A percentile compares a stretch with the other conserved stretches of the same genome.
Evolutionary conservation across 35 echinoderm and acorn worm species (phyloP).

Genomic region (Diadema setosum): DNA sequence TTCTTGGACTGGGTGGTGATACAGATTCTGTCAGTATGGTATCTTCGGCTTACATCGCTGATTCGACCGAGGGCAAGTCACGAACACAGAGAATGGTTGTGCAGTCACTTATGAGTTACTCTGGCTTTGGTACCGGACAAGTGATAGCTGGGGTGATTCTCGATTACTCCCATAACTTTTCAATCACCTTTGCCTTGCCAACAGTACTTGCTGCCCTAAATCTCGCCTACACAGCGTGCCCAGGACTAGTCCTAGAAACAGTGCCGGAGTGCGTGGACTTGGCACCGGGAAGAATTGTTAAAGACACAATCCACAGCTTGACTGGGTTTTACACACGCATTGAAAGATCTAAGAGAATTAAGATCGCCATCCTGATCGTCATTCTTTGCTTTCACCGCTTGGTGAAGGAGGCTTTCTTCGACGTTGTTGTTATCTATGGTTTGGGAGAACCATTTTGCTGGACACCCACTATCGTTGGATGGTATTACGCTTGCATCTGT

Average conservation of each 20-base stretch:
- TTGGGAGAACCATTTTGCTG: conserved; percentile 28
- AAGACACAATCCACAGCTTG: not conserved
- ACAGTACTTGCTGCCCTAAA: not conserved
- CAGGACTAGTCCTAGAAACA: not conserved
- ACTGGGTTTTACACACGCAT: too few relatives aligned
- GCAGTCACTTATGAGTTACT: not conserved
- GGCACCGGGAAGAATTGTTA: not conserved
- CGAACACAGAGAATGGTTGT: not conserved
- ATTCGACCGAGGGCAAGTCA: not conserved
- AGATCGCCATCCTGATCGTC: not conserved
- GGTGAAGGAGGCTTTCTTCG: not conserved
- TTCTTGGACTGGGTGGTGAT: conserved; percentile 18
- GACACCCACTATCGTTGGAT: not conserved
- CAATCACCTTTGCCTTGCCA: not conserved
- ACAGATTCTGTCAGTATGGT: not conserved
- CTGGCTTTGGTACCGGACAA: not conserved
- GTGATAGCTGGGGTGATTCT: not conserved
- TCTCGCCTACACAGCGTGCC: not conserved
- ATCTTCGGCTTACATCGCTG: conserved; percentile 10
- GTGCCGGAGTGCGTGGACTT: not conserved
- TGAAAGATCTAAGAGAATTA: too few relatives aligned
- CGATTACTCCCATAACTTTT: not conserved
- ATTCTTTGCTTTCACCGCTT: not conserved
- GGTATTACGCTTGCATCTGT: too few relatives aligned
- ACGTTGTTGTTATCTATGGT: too few relatives aligned